Evolutionary conservation across 2,888 invertebrate species (phyloP).

Genomic region (Acanthosoma haemorrhoidale): DNA sequence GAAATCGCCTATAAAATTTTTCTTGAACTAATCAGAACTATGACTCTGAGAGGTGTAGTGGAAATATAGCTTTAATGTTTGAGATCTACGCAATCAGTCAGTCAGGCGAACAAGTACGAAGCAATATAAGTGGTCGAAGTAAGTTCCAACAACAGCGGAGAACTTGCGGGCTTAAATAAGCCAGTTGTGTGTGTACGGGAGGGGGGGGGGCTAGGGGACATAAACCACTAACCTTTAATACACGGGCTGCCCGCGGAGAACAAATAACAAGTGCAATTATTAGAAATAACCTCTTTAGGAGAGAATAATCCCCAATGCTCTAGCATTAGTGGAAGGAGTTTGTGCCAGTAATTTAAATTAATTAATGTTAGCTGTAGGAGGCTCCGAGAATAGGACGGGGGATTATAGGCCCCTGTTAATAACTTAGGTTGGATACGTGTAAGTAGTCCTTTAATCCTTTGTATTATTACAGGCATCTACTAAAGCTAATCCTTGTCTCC

Average conservation of each 20-base stretch:
- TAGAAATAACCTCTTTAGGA: neutral
- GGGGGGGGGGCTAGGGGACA: neutral
- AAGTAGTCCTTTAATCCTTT: conserved; percentile 25
- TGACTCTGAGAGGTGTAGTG: no score
- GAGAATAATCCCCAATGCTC: conserved; percentile 16
- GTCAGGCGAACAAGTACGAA: no score
- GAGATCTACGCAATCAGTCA: no score
- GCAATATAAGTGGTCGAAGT: neutral
- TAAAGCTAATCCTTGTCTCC: conserved; percentile 9
- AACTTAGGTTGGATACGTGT: conserved; percentile 21
- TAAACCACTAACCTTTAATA: conserved; percentile 5
- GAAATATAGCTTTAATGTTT: no score
- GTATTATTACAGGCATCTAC: conserved; percentile 15
- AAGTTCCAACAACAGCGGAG: neutral
- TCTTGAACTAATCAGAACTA: no score
- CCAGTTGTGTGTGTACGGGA: no score
- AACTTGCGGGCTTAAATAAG: neutral
- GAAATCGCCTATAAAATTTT: no score
- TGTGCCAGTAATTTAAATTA: neutral
- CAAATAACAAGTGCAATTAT: conserved; percentile 9
- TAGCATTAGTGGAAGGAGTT: conserved; percentile 9
- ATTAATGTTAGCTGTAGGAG: neutral
- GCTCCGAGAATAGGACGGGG: neutral
- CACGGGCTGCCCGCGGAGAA: no score
- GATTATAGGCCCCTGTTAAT: conserved; percentile 27